Evolutionary conservation across 2,113 vertebrate species (phyloP).

Genomic region (Phrynocephalus versicolor): DNA sequence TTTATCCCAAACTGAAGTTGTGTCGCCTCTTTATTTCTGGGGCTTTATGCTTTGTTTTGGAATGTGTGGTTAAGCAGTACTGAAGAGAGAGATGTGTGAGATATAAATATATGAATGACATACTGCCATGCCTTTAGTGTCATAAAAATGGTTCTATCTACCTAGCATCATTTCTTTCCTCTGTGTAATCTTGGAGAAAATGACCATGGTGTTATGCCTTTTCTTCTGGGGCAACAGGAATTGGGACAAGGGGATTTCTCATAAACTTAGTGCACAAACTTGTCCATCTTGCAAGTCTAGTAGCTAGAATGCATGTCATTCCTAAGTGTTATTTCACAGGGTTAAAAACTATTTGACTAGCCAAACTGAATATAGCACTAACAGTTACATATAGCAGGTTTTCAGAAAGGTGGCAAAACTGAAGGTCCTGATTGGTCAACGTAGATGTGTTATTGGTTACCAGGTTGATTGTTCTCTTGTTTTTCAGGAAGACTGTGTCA

Average conservation of each 20-base stretch:
- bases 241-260: neutral
- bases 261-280: neutral
- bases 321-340: neutral
- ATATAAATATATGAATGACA: too few species aligned
- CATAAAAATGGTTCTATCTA: neutral
- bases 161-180: neutral
- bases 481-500: neutral
- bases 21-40: too few species aligned
- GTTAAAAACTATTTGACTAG: neutral
- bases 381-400: too few species aligned
- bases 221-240: neutral
- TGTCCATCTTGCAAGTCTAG: neutral
- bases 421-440: neutral
- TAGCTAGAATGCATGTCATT: neutral
- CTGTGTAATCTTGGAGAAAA: neutral
- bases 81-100: neutral
- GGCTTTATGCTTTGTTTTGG: too few species aligned
- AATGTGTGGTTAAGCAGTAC: too few species aligned
- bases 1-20: too few species aligned
- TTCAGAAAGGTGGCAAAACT: neutral
- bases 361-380: neutral
- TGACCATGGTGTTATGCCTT: neutral
- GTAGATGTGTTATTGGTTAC: neutral
- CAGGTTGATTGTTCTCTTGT: neutral
- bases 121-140: neutral